These are phyloP conservation scores for Cataglyphis hispanica DNA, from an alignment of 1,140 invertebrate species.

Conservation along the genomic window DNA sequence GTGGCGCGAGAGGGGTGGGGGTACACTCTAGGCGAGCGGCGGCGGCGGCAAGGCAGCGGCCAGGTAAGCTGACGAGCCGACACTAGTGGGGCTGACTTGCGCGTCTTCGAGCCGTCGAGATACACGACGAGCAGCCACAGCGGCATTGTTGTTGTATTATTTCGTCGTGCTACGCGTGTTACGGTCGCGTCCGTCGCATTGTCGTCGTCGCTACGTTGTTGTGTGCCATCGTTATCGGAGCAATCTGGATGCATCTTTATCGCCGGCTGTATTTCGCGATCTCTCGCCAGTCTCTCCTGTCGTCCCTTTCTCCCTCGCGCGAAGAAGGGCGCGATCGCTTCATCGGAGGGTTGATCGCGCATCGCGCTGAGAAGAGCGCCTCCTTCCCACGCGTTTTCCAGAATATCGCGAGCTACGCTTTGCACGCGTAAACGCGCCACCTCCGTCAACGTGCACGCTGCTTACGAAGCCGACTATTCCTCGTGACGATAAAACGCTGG, in stretches of 20 bases:
- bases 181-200: slow-evolving; percentile 70
- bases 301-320: background rate
- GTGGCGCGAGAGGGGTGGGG: slow-evolving; percentile 78
- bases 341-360: slow-evolving; percentile 26
- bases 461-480: background rate
- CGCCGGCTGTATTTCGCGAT: background rate
- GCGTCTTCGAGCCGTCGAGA: slow-evolving; percentile 79
- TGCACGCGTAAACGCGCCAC: background rate
- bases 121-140: slow-evolving; percentile 60
- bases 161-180: slow-evolving; percentile 73
- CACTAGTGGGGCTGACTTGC: slow-evolving; percentile 84
- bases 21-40: slow-evolving; percentile 80
- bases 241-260: background rate
- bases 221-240: slow-evolving; percentile 3
- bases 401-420: background rate
- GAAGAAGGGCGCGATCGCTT: slow-evolving; percentile 16
- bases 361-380: slow-evolving; percentile 5
- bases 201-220: slow-evolving; percentile 56
- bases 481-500: slow-evolving; percentile 66
- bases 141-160: slow-evolving; percentile 58
- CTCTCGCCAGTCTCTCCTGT: background rate
- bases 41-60: slow-evolving; percentile 78
- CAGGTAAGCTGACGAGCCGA: slow-evolving; percentile 83
- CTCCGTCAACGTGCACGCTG: background rate
- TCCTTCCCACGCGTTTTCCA: slow-evolving; percentile 1